Evolutionary conservation across 2,888 invertebrate species (phyloP), one percentile per base, ranked within the genome.

Genomic region (Bombylius major): DNA sequence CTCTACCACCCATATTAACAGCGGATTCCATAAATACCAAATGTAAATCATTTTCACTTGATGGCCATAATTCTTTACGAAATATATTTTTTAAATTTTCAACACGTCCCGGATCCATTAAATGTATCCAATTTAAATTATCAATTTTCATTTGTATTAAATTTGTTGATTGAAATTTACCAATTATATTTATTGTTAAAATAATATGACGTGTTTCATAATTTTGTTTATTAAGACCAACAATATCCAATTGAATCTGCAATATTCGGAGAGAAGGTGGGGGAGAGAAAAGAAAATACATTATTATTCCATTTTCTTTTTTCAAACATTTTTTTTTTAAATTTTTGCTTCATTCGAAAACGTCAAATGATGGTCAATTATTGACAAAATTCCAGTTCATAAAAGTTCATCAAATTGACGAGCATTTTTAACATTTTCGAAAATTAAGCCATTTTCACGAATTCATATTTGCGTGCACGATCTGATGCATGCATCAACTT

Each of bases 141-240:
- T 91, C 87, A 51, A 94, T 89, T 75, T 93, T 93, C 66, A 94
- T 76, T 68, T 90, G 87, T 6, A 92, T 84, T 65, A 91, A 84
- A 67, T 86, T 83, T 48, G 80, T 81, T 0, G 88, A 83, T 60
- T 83, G 79, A 61, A 80, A 81, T 66, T 87, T 88, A 14, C 82
- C 79, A 5, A 78, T 75, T 13, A 91, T 79, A 54, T 79, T 79
- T 56, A 90, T 76, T 0, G 81, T 77, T 9, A 89, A 69, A 1
- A 81, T 73, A 47, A 79, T 77, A 31, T 80, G 78, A 2, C 84
- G 77, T 0, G 89, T 89, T 66, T 89, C 86, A 69, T 87, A 91
- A 51, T 83, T 87, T 65, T 83, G 82, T 7, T 83, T 81, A 70
- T 90, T 88, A 49, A 89, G 67, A 0, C 86, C 89, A 33, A 90